Conservation (phyloP, 2,797 vertebrate species). For the Gila robusta region DNA sequence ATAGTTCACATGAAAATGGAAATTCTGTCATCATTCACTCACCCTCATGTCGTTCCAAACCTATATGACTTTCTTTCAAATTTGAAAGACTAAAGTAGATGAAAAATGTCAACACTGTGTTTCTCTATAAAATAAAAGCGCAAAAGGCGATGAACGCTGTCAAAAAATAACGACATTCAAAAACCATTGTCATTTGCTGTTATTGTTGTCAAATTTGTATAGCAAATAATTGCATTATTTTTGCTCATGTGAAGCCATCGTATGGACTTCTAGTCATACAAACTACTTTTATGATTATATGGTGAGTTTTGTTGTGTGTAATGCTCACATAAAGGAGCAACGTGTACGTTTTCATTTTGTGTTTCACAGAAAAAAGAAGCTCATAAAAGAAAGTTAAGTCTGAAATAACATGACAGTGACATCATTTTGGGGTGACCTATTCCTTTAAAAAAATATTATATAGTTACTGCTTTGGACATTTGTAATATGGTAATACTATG, state of each 20-base stretch:
- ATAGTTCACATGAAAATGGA: not conserved
- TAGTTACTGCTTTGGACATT: not conserved
- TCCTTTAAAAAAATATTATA: not conserved
- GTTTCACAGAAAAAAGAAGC: not conserved
- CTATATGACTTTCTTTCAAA: not conserved
- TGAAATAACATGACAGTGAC: not conserved
- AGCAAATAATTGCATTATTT: not conserved
- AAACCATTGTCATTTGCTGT: not conserved
- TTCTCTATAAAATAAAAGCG: not conserved
- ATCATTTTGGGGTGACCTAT: not conserved
- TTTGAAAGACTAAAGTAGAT: constrained; percentile 13
- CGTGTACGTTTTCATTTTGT: not conserved
- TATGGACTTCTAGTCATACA: not conserved
- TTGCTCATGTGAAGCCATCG: not conserved
- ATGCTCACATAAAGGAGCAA: not conserved
- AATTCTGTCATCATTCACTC: not conserved
- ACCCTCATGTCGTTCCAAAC: not conserved
- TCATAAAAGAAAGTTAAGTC: not conserved
- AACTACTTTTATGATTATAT: not conserved
- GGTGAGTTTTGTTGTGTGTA: not conserved
- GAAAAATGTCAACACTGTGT: not conserved
- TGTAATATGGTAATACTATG: not conserved
- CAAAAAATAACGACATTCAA: not conserved
- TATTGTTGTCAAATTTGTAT: no score
- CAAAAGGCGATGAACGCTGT: not conserved